Evolutionary conservation across 2,888 invertebrate species (phyloP), one percentile per base, ranked within the genome.

Genomic region (Rhagonycha lutea): DNA sequence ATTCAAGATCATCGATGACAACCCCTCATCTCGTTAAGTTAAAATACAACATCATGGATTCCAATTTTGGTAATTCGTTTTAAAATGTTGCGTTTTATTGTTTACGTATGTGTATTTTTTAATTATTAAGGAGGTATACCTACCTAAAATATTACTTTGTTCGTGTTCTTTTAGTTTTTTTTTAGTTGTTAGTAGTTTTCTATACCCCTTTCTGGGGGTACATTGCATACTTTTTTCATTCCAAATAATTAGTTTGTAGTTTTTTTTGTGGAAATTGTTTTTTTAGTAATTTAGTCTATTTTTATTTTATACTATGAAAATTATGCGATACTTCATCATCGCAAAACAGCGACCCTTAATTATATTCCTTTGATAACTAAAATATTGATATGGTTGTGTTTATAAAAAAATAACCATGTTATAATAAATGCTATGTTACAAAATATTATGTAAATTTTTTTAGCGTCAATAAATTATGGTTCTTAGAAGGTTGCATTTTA

Each of bases 341-440:
- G 75, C 69, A 69, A 78, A 76, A 71, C 28, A 72, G 77, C 71
- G 74, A 80, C 76, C 79, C 78, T 80, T 78, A 80, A 76, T 81
- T 81, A 79, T 74, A 79, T 71, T 74, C 79, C 76, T 75, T 69
- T 77, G 77, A 78, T 79, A 79, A 81, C 78, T 80, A 79, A 80
- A 79, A 69, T 79, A 47, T 47, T 47, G 79, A 78, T 78, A 75
- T 82, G 83, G 86, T 85, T 86, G 85, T 86, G 85, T 86, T 86
- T 82, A 78, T 47, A 47, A 47, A 47, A 47, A 47, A 79, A 81
- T 84, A 83, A 79, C 83, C 81, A 79, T 82, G 80, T 82, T 81
- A 82, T 84, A 85, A 84, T 85, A 83, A 82, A 84, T n/a, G n/a
- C n/a, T 86, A 86, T 84, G 85, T 86, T 86, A 85, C 77, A 79